Evolutionary conservation across 2,888 invertebrate species (phyloP).

Genomic region (Glyphotaelius pellucidus): DNA sequence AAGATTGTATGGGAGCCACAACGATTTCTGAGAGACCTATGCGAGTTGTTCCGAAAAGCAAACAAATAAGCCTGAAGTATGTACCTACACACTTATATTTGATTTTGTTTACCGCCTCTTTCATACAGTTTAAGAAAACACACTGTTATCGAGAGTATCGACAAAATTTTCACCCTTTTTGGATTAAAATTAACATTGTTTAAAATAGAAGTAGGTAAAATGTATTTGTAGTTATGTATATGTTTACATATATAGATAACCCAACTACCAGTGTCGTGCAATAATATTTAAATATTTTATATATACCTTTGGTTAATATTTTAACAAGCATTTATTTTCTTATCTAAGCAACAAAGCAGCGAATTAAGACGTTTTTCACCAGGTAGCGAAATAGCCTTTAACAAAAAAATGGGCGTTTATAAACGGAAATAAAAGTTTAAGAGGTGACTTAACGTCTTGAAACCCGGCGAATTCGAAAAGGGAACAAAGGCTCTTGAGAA

Average conservation of each 20-base stretch:
- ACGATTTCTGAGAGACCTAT: no score
- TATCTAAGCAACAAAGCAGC: neutral
- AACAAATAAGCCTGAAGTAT: no score
- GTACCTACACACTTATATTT: no score
- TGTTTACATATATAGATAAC: no score
- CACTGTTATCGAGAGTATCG: no score
- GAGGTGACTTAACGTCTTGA: neutral
- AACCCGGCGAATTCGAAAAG: neutral
- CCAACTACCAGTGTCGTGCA: neutral
- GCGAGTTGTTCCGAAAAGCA: no score
- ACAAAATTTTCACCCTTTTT: no score
- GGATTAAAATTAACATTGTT: no score
- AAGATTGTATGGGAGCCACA: no score
- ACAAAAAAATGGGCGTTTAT: neutral
- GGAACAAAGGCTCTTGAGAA: conserved; percentile 20
- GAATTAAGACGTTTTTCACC: neutral
- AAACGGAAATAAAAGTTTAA: conserved; percentile 4
- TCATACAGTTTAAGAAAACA: neutral
- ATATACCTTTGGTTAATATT: neutral
- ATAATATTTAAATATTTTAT: neutral
- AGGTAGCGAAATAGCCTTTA: neutral
- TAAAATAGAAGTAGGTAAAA: no score
- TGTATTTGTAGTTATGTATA: no score
- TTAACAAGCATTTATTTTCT: neutral
- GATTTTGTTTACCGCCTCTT: neutral